Base-by-base conservation (phyloP, 2,797 vertebrate species). In the Craterocephalus amniculus region DNA sequence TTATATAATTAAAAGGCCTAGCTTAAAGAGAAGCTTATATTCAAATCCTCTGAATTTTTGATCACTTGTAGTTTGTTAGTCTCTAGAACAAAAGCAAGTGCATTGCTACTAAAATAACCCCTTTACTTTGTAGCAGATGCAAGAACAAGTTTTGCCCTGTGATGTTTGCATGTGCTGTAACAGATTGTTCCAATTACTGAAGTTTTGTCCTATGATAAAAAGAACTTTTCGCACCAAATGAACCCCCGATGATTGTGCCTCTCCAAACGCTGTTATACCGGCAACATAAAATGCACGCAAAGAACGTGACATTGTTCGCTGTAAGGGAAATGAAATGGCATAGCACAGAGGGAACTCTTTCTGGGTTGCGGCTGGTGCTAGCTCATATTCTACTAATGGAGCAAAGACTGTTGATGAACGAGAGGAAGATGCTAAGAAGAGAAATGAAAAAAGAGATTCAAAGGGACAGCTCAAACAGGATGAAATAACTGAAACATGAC, bases 191-290 rank as follows among this genome's bases (percentile, higher is more conserved):
- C 24, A 63, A 60, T 70, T 69, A 63, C 29, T 67, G 55, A 74
- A 29, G 56, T 75, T 71, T 70, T 71, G 48, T 80, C 51, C 10
- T 48, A 51, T 62, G 69, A 73, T 84, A 29, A 80, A 77, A 83
- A 78, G 18, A 72, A 59, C 34, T 67, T 54, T 74, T 72, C 29
- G 40, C 43, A 81, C 45, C 80, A 78, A 71, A 54, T 56, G 29
- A 79, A 78, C 81, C 75, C 63, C 60, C 38, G 48, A 68, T 26
- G 40, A 62, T 49, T 40, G 49, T 34, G 10, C 52, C 63, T 22
- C 36, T 27, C 14, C 55, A 51, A 70, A 61, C 27, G 48, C 4
- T 55, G 27, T 55, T 55, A 55, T 18, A 55, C 27, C 27, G 20
- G 56, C 5, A 38, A 13, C 51, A 60, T 43, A 35, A 67, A 67